A percentile compares a stretch with the other conserved stretches of the same genome.
phyloP scores from a whole-genome alignment of 2,888 invertebrate genomes.

The Cerastis rubricosa region DNA sequence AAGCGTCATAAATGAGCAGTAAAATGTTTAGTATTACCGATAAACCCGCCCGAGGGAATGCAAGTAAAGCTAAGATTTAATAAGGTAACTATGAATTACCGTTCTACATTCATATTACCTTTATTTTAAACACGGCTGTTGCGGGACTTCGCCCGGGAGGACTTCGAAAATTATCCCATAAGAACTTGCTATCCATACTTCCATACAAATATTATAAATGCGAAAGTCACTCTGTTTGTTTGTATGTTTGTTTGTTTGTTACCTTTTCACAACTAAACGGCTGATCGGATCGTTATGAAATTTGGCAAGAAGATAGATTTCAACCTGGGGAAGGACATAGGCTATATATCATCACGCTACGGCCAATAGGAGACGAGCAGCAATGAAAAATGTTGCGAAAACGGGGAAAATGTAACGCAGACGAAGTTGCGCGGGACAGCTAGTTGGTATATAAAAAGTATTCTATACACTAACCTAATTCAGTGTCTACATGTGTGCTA shows the following conservation, averaged over 20 bases:
- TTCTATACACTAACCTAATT: neutral
- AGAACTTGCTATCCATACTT: neutral
- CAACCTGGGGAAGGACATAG: too few species aligned
- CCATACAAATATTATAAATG: too few species aligned
- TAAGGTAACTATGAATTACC: neutral
- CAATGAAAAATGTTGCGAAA: too few species aligned
- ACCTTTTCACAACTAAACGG: too few species aligned
- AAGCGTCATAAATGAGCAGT: conserved; percentile 19
- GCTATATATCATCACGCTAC: too few species aligned
- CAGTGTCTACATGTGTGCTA: neutral
- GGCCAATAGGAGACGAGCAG: too few species aligned
- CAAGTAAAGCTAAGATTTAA: neutral
- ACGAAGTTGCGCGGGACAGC: too few species aligned
- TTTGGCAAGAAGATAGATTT: too few species aligned
- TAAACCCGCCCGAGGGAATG: neutral
- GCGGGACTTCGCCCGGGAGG: neutral
- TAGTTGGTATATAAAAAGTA: neutral
- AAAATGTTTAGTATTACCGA: conserved; percentile 18
- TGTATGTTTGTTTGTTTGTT: too few species aligned
- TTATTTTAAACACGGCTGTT: neutral
- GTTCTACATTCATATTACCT: neutral
- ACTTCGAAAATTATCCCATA: neutral
- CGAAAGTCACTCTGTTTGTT: too few species aligned
- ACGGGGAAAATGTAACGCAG: too few species aligned
- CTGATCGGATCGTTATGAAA: too few species aligned